These are phyloP conservation scores for Stratiolaelaps scimitus DNA, from an alignment of 1,140 invertebrate genomes.

Conservation along the genomic window DNA sequence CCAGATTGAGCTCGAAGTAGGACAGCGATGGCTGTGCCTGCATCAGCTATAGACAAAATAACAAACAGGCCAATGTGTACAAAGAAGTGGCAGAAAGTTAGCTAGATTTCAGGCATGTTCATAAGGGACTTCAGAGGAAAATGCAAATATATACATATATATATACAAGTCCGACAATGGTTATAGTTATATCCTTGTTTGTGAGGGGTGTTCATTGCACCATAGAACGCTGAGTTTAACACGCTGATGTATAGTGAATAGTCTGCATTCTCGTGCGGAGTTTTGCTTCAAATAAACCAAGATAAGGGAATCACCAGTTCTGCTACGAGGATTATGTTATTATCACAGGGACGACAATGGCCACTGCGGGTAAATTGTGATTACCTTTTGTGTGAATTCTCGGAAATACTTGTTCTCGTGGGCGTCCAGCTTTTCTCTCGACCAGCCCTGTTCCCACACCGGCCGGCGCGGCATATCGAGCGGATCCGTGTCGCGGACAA, in stretches of 20 bases:
- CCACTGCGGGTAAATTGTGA: no score
- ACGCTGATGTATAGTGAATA: no score
- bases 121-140: no score
- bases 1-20: constrained; percentile 76
- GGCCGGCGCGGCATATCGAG: constrained; percentile 46
- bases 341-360: no score
- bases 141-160: background rate
- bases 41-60: constrained; percentile 34
- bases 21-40: constrained; percentile 54
- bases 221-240: no score
- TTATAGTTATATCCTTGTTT: no score
- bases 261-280: no score
- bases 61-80: constrained; percentile 27
- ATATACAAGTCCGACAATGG: no score
- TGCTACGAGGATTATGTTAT: no score
- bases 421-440: constrained; percentile 40
- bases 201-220: no score
- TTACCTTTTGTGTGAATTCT: background rate
- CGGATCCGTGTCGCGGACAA: constrained; percentile 39
- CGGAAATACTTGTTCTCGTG: constrained; percentile 43
- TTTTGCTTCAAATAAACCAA: constrained; percentile 29
- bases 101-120: no score
- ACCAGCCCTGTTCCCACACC: constrained; percentile 41
- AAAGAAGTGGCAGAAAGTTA: no score
- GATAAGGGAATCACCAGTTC: constrained; percentile 29